Evolutionary conservation across 2,888 invertebrate species (phyloP), one percentile per base, ranked within the genome.

Genomic region (Antheraea assamensis): DNA sequence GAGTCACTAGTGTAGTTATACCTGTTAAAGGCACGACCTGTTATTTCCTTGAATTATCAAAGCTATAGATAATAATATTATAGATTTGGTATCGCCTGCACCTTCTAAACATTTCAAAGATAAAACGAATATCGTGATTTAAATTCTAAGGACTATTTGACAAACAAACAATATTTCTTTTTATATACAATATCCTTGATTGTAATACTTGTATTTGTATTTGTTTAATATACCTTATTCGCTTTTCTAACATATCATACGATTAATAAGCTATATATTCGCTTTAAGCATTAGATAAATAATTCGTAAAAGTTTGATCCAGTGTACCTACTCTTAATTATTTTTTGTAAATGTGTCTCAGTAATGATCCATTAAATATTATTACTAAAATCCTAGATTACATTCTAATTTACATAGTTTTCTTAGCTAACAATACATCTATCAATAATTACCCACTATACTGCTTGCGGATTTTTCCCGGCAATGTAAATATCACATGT

Each of bases 121-220:
- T 72, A 75, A 75, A 73, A 73, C 64, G 55, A 73, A 73, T 82
- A 78, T 81, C 81, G 78, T 77, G 80, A 79, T 79, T 77, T 58
- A 2, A 73, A 61, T 83, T 82, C 81, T 71, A 5, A 77, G 82
- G 42, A 35, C 17, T 49, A 24, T 24, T 27, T 24, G 58, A 42
- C 47, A 27, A 49, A n/a, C 27, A 47, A 61, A 61, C 61, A 58
- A 55, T 35, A 71, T 73, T 71, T 74, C 71, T 73, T 42, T 64
- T 71, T 71, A 24, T 30, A 71, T 31, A 49, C 55, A 8, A 58
- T 27, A 70, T 15, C 35, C 13, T 47, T n/a, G n/a, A 19, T 27
- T 52, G 72, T 68, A 52, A 49, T 64, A 19, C 31, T 31, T 21
- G 19, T 66, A 49, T 47, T 73, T 55, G 42, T 35, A 24, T 21